Base-by-base conservation (phyloP, 2,797 vertebrate species). In the Crax fasciolata region DNA sequence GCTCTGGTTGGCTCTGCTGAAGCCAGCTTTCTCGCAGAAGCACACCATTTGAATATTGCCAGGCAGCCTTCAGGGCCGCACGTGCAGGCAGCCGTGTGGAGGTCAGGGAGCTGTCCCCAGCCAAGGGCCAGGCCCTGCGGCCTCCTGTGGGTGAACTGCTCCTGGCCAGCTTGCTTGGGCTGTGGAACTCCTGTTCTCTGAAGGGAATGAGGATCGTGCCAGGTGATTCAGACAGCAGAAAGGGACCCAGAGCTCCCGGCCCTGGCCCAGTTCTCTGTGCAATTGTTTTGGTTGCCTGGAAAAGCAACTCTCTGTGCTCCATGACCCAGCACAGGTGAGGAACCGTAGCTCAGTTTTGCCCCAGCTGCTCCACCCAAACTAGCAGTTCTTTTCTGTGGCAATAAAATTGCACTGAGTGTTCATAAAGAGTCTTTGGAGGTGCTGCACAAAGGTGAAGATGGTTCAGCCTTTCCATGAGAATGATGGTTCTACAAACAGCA, bases 1-100 rank as follows among this genome's bases (percentile, higher is more conserved):
- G 44, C 75, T 95, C 63, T 73, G 41, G 67, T 71, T 89, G 92
- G 51, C 71, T 94, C 86, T 71, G n/a, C 54, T 30, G 55, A 24
- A 83, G 71, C 38, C 65, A 90, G 73, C 14, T 76, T 78, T 78
- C 8, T 2, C 38, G 63, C 61, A 39, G 63, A 89, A 68, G 32
- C n/a, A 59, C 4, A 24, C 7, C 20, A 0, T 71, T 43, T 76
- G 23, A 41, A 82, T 73, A 49, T 61, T 38, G 14, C 2, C 2
- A 65, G 19, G 30, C 62, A 62, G 35, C 15, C 24, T 63, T 35
- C 46, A 58, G 44, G 63, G 12, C 25, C 4, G 24, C 30, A 6
- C 10, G 32, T 2, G 5, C n/a, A 2, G 4, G 57, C 30, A 87
- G 38, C 32, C 43, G 65, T 4, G 3, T 1, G 2, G 62, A 43